These are phyloP conservation scores for Tinea trinotella DNA, from an alignment of 2,888 invertebrate species.

Conservation along the genomic window DNA sequence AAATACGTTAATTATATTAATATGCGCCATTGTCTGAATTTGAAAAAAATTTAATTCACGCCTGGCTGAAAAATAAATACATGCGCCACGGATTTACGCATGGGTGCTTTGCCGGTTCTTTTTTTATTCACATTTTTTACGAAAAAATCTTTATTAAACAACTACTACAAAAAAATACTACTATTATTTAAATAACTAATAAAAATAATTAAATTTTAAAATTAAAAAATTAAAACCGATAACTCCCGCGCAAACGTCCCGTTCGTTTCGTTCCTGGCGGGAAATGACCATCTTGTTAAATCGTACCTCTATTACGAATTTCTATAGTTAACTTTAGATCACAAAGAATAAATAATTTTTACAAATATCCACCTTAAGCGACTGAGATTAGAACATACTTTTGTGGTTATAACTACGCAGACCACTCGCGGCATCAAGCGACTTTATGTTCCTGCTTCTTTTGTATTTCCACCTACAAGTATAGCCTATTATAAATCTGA, in stretches of 20 bases:
- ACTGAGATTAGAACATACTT: no score
- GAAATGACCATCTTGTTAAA: no score
- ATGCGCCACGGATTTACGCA: conserved; percentile 35
- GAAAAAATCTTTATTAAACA: background rate
- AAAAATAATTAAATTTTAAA: conserved; percentile 9
- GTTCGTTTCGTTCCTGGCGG: no score
- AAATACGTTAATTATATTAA: background rate
- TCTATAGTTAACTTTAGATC: no score
- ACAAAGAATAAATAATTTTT: no score
- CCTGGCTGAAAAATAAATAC: background rate
- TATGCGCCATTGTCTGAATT: background rate
- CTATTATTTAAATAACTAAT: background rate
- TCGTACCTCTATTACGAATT: no score
- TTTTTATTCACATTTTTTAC: conserved; percentile 3
- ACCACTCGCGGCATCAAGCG: no score
- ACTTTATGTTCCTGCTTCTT: no score
- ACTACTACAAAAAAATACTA: background rate
- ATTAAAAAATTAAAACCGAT: conserved; percentile 19
- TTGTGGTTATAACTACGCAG: no score
- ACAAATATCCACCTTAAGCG: no score
- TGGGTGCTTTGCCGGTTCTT: conserved; percentile 20
- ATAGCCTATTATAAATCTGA: no score
- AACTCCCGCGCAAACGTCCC: conserved; percentile 31
- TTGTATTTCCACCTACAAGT: no score
- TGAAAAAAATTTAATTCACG: background rate